A percentile compares a stretch with the other conserved stretches of the same genome.
These are phyloP conservation scores for Zaprionus ghesquierei DNA, from an alignment of 1,140 invertebrate species.

Conservation along the genomic window DNA sequence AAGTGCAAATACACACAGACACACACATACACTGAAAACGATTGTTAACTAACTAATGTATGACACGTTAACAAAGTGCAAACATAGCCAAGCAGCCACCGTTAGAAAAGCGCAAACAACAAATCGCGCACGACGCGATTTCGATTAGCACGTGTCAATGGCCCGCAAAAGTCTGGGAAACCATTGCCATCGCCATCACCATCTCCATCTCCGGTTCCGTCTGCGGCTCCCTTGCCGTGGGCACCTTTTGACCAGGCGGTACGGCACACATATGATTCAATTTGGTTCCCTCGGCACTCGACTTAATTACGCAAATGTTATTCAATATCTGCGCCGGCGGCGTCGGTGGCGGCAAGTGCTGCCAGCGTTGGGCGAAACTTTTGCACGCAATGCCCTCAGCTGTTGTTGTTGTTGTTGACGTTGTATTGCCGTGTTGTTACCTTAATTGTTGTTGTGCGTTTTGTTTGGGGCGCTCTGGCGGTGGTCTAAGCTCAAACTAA, in stretches of 20 bases:
- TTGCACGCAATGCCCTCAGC: slow-evolving; percentile 3
- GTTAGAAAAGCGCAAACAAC: slow-evolving; percentile 59
- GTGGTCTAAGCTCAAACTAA: slow-evolving; percentile 49
- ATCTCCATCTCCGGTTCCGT: not conserved
- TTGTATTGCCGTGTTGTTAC: not conserved
- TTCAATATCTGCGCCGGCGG: slow-evolving; percentile 54
- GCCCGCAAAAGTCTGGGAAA: slow-evolving; percentile 49
- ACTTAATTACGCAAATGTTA: slow-evolving; percentile 76
- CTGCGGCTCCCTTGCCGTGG: no score
- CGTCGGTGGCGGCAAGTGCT: not conserved
- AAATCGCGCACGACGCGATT: slow-evolving; percentile 46
- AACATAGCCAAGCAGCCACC: slow-evolving; percentile 29
- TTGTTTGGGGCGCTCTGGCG: not conserved
- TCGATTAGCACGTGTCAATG: slow-evolving; percentile 68
- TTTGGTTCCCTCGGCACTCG: slow-evolving; percentile 58
- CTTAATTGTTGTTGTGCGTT: slow-evolving; percentile 8
- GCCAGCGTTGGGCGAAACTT: slow-evolving; percentile 55
- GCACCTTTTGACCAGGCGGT: not conserved
- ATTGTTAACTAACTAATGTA: slow-evolving; percentile 72
- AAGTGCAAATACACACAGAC: slow-evolving; percentile 46
- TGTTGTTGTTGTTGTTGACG: not conserved
- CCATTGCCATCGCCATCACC: not conserved
- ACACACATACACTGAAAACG: slow-evolving; percentile 33
- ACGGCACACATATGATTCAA: slow-evolving; percentile 57
- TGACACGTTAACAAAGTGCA: slow-evolving; percentile 63